Conservation (phyloP, 2,888 invertebrate genomes). For the Barypeithes pellucidus region DNA sequence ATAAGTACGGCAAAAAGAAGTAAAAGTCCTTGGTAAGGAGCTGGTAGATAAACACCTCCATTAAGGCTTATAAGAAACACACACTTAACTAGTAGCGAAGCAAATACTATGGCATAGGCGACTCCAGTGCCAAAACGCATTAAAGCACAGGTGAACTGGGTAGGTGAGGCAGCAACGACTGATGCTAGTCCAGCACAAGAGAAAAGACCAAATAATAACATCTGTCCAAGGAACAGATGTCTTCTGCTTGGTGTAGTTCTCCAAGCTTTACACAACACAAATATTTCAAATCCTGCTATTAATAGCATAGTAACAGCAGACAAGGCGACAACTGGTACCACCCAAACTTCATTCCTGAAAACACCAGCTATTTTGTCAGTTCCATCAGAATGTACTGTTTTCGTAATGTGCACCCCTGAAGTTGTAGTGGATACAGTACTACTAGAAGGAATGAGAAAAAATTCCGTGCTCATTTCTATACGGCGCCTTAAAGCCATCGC, state of each 20-base stretch:
- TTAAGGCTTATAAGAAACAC: conserved; percentile 94
- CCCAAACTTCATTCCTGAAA: conserved; percentile 87
- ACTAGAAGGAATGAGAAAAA: conserved; percentile 81
- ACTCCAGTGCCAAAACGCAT: conserved; percentile 88
- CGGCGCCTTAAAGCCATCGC: conserved; percentile 69
- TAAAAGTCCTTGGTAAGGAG: conserved; percentile 92
- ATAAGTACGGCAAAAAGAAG: conserved; percentile 93
- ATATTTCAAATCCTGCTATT: conserved; percentile 91
- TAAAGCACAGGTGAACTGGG: conserved; percentile 85
- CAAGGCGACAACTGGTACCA: conserved; percentile 89
- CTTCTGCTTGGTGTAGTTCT: conserved; percentile 87
- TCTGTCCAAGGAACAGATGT: conserved; percentile 90
- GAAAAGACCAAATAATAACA: conserved; percentile 88
- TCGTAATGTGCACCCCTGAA: conserved; percentile 58
- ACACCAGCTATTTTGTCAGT: conserved; percentile 62
- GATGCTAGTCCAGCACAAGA: conserved; percentile 86
- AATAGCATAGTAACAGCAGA: conserved; percentile 88
- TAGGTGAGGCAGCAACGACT: conserved; percentile 84
- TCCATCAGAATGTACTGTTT: conserved; percentile 65
- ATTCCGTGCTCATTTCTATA: conserved; percentile 89
- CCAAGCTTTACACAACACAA: conserved; percentile 90
- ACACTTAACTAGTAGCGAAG: conserved; percentile 93
- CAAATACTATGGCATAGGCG: conserved; percentile 89
- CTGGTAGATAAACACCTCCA: conserved; percentile 92
- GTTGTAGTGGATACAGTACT: conserved; percentile 67